Conservation (phyloP, 2,888 invertebrate species). For the Acanthosoma haemorrhoidale region DNA sequence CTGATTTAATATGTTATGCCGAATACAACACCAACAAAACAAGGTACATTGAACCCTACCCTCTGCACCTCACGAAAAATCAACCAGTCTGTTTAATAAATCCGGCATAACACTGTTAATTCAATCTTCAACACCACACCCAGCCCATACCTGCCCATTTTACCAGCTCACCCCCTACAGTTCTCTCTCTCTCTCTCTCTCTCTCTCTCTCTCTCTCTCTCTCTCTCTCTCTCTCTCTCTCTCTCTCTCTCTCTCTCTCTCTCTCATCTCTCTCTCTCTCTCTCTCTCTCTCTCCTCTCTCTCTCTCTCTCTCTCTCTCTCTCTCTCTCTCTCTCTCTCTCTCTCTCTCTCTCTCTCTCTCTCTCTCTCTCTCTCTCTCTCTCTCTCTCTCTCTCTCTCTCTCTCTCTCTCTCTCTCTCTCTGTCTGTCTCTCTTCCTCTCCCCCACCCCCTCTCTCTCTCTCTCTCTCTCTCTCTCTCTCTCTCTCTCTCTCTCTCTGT, state of each 20-base stretch:
- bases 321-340: background rate
- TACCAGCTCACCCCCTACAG: no score
- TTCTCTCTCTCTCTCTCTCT: background rate
- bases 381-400: background rate
- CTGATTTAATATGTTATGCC: no score
- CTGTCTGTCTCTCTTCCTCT: no score
- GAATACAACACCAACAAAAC: no score
- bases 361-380: background rate
- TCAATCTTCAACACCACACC: no score
- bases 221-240: background rate
- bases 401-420: background rate
- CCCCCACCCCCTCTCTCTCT: background rate
- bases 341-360: background rate
- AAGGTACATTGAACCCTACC: no score
- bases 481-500: background rate
- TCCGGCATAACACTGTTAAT: no score
- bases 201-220: background rate
- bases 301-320: background rate
- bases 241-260: background rate
- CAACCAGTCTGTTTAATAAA: no score
- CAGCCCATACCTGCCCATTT: no score
- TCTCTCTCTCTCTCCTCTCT: background rate
- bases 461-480: background rate
- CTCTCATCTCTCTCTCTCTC: background rate
- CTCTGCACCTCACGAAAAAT: no score